Evolutionary conservation across 2,797 vertebrate species (phyloP).

Genomic region (Mormyrus hasselquistii): DNA sequence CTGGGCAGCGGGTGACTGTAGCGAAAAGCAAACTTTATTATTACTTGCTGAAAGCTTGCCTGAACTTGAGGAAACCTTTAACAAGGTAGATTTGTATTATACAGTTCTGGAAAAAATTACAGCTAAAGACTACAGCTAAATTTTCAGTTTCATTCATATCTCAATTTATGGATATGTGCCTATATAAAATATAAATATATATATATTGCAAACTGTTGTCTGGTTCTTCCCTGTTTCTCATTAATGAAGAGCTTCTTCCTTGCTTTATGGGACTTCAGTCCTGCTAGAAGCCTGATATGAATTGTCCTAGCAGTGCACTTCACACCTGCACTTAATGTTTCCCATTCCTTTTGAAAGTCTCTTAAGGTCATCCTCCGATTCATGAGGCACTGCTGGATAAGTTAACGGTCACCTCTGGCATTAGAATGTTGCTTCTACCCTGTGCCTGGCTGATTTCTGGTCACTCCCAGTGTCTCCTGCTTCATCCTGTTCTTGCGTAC

Average conservation of each 20-base stretch:
- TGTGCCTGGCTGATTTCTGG: background rate
- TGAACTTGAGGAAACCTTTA: background rate
- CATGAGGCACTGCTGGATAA: background rate
- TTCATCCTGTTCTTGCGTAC: background rate
- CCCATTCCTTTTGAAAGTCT: background rate
- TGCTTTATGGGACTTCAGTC: background rate
- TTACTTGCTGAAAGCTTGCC: background rate
- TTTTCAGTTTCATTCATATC: background rate
- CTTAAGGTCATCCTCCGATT: background rate
- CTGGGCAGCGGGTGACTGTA: background rate
- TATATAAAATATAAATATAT: background rate
- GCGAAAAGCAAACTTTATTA: conserved; percentile 1
- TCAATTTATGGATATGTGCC: background rate
- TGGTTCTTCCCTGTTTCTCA: background rate
- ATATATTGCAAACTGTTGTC: background rate
- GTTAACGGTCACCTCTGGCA: background rate
- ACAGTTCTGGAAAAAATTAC: background rate
- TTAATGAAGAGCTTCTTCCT: background rate
- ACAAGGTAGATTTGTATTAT: background rate
- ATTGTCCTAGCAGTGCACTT: background rate
- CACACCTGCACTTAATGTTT: background rate
- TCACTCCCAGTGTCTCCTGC: background rate
- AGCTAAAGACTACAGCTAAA: background rate
- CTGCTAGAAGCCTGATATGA: background rate
- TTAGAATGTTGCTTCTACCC: background rate